Evolutionary conservation across 92 coral and sea anemone species (phyloP).

Genomic region (Phenganax marumi): DNA sequence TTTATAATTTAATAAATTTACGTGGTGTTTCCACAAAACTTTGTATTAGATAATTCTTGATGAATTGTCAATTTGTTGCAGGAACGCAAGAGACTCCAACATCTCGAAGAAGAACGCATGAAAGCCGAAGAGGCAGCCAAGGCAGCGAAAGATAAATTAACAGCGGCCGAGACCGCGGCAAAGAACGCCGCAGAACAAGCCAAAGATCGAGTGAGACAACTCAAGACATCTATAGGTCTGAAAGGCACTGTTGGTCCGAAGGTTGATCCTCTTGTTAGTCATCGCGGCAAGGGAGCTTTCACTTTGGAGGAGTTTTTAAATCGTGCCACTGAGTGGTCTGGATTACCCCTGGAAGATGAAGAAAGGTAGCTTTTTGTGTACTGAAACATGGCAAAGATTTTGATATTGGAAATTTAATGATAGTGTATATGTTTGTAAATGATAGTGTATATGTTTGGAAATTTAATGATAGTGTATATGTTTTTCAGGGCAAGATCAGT

Average conservation of each 20-base stretch:
- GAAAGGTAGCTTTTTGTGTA: background rate
- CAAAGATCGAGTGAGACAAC: conserved; percentile 86
- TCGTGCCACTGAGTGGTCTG: conserved; percentile 44
- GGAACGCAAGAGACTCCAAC: conserved; percentile 78
- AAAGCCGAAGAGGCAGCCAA: conserved; percentile 88
- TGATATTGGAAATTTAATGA: no score
- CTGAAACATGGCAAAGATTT: no score
- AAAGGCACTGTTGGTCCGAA: conserved; percentile 85
- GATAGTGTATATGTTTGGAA: no score
- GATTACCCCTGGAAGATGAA: conserved; percentile 16
- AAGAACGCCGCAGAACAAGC: conserved; percentile 88
- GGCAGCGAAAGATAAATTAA: conserved; percentile 81
- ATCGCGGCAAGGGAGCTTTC: conserved; percentile 89
- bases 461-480: no score
- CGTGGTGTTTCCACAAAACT: no score
- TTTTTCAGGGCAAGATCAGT: no score
- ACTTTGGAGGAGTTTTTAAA: conserved; percentile 47
- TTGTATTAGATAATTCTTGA: no score
- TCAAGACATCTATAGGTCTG: conserved; percentile 83
- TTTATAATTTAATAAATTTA: no score
- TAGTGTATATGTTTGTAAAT: no score
- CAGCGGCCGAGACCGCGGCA: conserved; percentile 82
- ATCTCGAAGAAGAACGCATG: conserved; percentile 73
- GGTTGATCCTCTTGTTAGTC: conserved; percentile 66
- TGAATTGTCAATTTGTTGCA: conserved; percentile 13